phyloP scores from a whole-genome alignment of 2,113 vertebrate species.

The Ceyx melanurus region DNA sequence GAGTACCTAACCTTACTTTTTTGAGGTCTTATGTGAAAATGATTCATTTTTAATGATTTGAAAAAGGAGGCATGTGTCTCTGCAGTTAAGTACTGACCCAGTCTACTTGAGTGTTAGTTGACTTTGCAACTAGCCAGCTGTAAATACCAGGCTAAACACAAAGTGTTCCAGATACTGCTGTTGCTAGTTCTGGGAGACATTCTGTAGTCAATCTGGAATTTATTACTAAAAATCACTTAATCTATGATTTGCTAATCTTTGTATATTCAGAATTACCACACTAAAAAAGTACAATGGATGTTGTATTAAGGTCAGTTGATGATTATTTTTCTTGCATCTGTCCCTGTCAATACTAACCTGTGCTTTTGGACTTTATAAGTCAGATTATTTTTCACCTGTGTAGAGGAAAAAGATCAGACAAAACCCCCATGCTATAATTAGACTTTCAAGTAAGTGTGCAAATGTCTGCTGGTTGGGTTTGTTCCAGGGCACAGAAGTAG shows the following conservation, averaged over 20 bases:
- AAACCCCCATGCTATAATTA: rapidly evolving
- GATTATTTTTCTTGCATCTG: background rate
- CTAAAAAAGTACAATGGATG: rapidly evolving
- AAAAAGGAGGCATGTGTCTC: background rate
- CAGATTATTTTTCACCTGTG: background rate
- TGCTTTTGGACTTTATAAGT: background rate
- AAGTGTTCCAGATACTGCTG: background rate
- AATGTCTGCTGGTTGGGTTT: background rate
- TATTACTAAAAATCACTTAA: background rate
- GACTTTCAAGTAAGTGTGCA: background rate
- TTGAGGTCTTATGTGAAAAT: background rate
- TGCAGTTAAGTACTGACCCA: background rate
- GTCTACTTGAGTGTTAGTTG: background rate
- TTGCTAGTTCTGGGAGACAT: background rate
- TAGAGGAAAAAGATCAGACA: background rate
- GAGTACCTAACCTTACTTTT: background rate
- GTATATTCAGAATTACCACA: background rate
- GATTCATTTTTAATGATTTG: background rate
- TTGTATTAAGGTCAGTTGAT: background rate
- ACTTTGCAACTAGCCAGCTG: background rate
- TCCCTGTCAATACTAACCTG: background rate
- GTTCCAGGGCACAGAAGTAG: background rate
- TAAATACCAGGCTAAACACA: background rate
- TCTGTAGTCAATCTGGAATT: background rate
- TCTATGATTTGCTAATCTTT: background rate